phyloP scores from a whole-genome alignment of 2,888 invertebrate species.

The Conistra vaccinii region DNA sequence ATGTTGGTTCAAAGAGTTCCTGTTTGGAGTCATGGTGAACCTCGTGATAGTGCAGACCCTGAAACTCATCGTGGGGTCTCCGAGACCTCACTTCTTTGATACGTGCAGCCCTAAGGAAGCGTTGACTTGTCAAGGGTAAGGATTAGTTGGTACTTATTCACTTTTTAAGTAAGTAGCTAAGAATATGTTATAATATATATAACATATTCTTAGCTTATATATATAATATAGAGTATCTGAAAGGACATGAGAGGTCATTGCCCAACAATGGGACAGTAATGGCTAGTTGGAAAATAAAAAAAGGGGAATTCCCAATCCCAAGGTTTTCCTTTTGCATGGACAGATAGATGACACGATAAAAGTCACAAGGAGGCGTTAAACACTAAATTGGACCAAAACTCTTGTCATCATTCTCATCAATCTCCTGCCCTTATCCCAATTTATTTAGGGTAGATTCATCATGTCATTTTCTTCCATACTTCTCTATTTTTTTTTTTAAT shows the following conservation, averaged over 20 bases:
- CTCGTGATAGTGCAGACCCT: slow-evolving; percentile 90
- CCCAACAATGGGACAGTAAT: not conserved
- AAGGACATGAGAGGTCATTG: not conserved
- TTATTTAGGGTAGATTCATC: too few relatives aligned
- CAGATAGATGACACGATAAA: not conserved
- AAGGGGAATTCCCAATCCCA: too few relatives aligned
- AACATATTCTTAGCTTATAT: too few relatives aligned
- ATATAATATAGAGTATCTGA: not conserved
- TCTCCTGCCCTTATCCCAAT: too few relatives aligned
- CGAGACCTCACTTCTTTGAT: slow-evolving; percentile 94
- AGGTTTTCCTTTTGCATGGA: not conserved
- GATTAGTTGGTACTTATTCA: not conserved
- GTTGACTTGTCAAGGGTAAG: slow-evolving; percentile 89
- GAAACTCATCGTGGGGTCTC: slow-evolving; percentile 93
- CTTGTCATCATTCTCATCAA: too few relatives aligned
- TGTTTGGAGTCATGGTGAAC: slow-evolving; percentile 91
- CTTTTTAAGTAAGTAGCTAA: not conserved
- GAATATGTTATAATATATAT: not conserved
- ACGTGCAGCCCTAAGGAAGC: slow-evolving; percentile 93
- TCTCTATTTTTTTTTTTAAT: too few relatives aligned
- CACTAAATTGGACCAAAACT: not conserved
- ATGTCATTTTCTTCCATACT: too few relatives aligned
- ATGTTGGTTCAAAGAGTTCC: slow-evolving; percentile 91
- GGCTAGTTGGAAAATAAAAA: not conserved
- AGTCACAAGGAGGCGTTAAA: too few relatives aligned